Base-by-base conservation (phyloP, 2,888 invertebrate genomes). In the Physocephala rufipes region DNA sequence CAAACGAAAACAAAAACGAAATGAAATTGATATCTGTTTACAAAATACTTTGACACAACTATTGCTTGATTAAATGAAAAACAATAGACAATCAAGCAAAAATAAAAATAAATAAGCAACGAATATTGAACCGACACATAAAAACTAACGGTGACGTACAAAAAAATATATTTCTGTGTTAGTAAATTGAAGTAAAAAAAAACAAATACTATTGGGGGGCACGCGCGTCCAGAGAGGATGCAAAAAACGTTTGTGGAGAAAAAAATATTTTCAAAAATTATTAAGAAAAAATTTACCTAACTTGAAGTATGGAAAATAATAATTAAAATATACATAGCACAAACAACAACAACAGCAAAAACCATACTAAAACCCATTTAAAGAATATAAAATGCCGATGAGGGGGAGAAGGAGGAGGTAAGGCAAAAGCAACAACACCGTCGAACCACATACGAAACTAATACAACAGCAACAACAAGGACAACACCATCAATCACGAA, bases 381-480 rank as follows among this genome's bases (percentile, higher is more conserved):
- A 76, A 76, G 77, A 51, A 53, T 68, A 70, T 65, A 67, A 67
- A 71, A 59, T 45, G 16, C 43, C 75, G 74, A 76, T 74, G 74
- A 66, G 36, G 36, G 5, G 36, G 36, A 36, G 36, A 36, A 36
- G 36, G 36, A 36, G 36, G 9, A n/a, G 9, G 36, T 36, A 36
- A 36, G 36, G 9, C 4, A 36, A 36, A 36, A 36, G 36, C 9
- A 36, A 36, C 9, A 36, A 36, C 36, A 74, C 73, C 2, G 13
- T 28, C 21, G 47, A 45, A 36, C 43, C 16, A 21, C 16, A 3
- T 9, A 30, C 21, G 21, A 26, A 7, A 49, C n/a, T 16, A 72
- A 26, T 67, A 72, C 78, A 77, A 78, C 75, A 79, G 78, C 77
- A 76, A 75, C 76, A 73, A 70, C 53, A 68, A 69, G 66, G 61